Base-by-base conservation (phyloP, 2,797 vertebrate genomes). In the Pelodytes ibericus region DNA sequence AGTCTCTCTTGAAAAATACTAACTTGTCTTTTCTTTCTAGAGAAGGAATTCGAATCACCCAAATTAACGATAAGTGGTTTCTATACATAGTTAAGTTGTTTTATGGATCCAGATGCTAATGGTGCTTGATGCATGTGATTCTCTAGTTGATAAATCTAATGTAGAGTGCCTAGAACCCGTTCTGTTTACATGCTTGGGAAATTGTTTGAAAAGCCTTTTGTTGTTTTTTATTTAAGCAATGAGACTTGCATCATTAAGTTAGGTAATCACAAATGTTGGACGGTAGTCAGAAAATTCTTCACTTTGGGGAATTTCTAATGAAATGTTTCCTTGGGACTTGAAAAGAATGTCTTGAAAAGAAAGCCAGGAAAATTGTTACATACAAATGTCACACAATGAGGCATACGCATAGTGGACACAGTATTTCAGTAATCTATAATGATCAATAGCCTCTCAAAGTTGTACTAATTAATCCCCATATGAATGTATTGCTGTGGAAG, bases 231-330 rank as follows among this genome's bases (percentile, higher is more conserved):
- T 47, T 15, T 47, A 61, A 51, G 44, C 56, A 22, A 59, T 24
- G 69, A 63, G 74, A 78, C 73, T 61, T 78, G 70, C 70, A 39
- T 67, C 53, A 41, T 44, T 68, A 44, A 41, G 29, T 78, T 53
- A 41, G n/a, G 70, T 73, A 78, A 72, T 72, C 76, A 62, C 18
- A 47, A 78, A 72, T 72, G 63, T 67, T 78, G 56, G 24, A 56
- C 24, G 64, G 16, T 49, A 58, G 15, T 49, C 26, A 59, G 41
- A 51, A 66, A 51, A 65, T 72, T 60, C 36, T 24, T 66, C 39
- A 64, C 27, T 24, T 7, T 36, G 26, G 41, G 49, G 62, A 60
- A 36, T 36, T 22, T 56, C 47, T 72, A 61, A 60, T 72, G 24
- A 31, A 29, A 44, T 22, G 56, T 18, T 60, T 76, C 39, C 41